Evolutionary conservation across 2,113 vertebrate species (phyloP).

Genomic region (Nanorana parkeri): DNA sequence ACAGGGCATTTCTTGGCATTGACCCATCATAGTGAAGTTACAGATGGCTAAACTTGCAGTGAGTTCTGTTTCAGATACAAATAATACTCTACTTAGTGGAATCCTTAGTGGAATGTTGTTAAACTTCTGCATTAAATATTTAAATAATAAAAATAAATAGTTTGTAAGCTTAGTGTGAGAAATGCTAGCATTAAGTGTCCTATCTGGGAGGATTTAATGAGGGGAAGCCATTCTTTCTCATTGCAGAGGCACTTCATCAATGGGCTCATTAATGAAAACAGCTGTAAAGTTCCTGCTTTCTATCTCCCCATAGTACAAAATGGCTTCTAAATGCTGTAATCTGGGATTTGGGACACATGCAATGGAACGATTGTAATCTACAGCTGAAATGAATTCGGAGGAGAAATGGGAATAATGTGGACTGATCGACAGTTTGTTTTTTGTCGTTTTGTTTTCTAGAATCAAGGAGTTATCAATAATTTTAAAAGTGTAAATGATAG

Average conservation of each 20-base stretch:
- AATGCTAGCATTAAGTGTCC: background rate
- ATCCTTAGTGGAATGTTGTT: too few relatives aligned
- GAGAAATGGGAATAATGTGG: background rate
- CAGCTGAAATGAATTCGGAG: constrained; percentile 15
- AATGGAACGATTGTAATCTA: constrained; percentile 45
- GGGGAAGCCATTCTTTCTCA: constrained; percentile 2
- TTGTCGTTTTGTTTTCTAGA: too few relatives aligned
- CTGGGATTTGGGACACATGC: constrained; percentile 37
- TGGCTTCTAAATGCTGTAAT: constrained; percentile 38
- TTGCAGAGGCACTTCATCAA: background rate
- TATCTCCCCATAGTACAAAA: constrained; percentile 12
- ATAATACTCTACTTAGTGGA: too few relatives aligned
- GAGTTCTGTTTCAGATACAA: too few relatives aligned
- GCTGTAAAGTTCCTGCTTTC: constrained; percentile 13
- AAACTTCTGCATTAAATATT: too few relatives aligned
- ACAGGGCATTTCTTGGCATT: too few relatives aligned
- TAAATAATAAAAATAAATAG: background rate
- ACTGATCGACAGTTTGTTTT: background rate
- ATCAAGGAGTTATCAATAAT: too few relatives aligned
- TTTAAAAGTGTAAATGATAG: too few relatives aligned
- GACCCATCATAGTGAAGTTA: too few relatives aligned
- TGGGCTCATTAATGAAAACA: constrained; percentile 30
- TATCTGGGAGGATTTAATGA: constrained; percentile 8
- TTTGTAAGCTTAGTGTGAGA: background rate
- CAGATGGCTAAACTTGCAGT: too few relatives aligned